Percentiles rank a stretch among this genome's conserved stretches.
phyloP scores from a whole-genome alignment of 2,113 vertebrate species.

The Archilochus colubris region DNA sequence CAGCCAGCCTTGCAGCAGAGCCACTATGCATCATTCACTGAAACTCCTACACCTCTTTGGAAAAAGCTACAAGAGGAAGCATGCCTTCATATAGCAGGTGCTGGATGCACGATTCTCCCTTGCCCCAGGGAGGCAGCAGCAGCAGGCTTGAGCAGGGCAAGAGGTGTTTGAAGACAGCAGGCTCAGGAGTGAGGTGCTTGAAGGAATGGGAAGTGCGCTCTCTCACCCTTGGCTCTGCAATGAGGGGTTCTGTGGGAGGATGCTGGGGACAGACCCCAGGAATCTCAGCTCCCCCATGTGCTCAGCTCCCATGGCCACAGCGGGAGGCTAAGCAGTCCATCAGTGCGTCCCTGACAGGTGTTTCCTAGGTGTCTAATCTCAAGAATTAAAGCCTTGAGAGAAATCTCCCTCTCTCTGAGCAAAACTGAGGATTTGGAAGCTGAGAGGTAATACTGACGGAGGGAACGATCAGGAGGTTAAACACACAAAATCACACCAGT shows the following conservation, averaged over 20 bases:
- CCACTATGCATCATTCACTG: accelerated
- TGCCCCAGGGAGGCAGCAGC: neutral
- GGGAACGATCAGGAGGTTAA: constrained; percentile 20
- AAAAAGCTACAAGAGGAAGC: neutral
- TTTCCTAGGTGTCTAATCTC: neutral
- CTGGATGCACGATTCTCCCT: neutral
- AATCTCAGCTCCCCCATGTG: neutral
- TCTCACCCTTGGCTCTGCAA: accelerated
- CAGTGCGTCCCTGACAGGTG: neutral
- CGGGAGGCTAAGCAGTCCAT: neutral
- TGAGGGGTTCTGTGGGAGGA: neutral
- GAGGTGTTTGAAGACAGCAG: neutral
- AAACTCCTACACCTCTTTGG: neutral
- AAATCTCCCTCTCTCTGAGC: neutral
- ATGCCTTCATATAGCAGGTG: neutral
- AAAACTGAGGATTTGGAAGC: constrained; percentile 9
- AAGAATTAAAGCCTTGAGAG: neutral
- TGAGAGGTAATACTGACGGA: neutral
- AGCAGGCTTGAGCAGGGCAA: neutral
- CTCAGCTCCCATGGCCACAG: neutral
- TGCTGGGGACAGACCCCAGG: neutral
- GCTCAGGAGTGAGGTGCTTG: neutral
- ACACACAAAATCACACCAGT: neutral
- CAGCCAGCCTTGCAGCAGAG: neutral
- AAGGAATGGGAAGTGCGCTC: neutral